Base-by-base conservation (phyloP, 2,113 vertebrate species). In the Macroglossus sobrinus region DNA sequence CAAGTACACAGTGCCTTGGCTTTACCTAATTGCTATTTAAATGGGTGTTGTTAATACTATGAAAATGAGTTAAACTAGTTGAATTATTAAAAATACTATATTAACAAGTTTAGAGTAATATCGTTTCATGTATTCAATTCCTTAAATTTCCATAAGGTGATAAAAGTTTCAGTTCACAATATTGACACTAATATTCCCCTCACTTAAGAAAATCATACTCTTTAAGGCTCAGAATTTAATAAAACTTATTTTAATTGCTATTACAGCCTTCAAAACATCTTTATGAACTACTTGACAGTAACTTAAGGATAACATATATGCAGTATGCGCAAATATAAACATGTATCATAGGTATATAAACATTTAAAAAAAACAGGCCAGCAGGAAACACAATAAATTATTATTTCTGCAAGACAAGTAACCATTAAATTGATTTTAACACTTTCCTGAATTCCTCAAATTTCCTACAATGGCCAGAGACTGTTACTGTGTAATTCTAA, bases 151-250 rank as follows among this genome's bases (percentile, higher is more conserved):
- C 4, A 5, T 74, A 64, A 76, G 2, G 3, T 55, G 47, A 72
- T 86, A 35, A 89, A 89, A 82, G 72, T 84, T 90, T 86, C 35
- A 87, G 16, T 88, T 84, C 38, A 69, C 88, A 94, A 91, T 2
- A 95, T 50, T 14, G 71, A 64, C 5, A 61, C 35, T 81, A 26
- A 61, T 24, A 35, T 74, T 76, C 93, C 22, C 24, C 38, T 93
- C 55, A 78, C 22, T 91, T 82, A 84, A 89, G 40, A 82, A 90
- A 87, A 68, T 38, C 12, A 9, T 69, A 84, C 45, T 78, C 30
- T 66, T 13, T 57, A 84, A 82, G 15, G 55, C 18, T 71, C 59
- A 63, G 43, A 85, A 30, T 91, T 68, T 75, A 82, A 75, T 69
- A 86, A 84, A 92, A 64, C 16, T 22, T 55, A 55, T 55, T 91